Evolutionary conservation across 2,888 invertebrate species (phyloP), one percentile per base, ranked within the genome.

Genomic region (Linyphia triangularis): DNA sequence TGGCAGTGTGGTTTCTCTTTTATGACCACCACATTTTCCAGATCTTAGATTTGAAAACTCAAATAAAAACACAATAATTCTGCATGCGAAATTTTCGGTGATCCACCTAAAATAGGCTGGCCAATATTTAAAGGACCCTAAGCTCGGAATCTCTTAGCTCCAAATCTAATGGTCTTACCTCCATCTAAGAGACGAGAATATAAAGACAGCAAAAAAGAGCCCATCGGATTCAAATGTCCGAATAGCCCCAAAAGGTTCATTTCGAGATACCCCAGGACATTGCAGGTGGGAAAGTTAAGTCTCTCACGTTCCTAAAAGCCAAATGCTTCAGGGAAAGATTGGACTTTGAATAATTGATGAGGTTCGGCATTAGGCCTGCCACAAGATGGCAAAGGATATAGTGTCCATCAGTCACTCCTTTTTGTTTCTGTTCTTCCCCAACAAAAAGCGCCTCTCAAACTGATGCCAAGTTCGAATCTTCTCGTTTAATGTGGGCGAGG

Each of bases 311-410:
- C 63, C 79, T 65, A 30, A 78, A 72, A 51, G 77, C 33, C 65
- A 57, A 73, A 81, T 86, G 73, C 81, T 73, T 75, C 75, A 73
- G 81, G 81, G 67, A 81, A 57, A 88, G 81, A 88, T 88, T 88
- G 86, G 81, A 69, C 37, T 22, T 75, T 88, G 86, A 81, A 88
- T 88, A 81, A 88, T 82, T 88, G 86, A 88, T 88, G 69, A 75
- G 73, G 6, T n/a, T 43, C 6, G 28, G 75, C 75, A 88, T 88
- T 88, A 88, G 28, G 73, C 40, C 75, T 88, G 81, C 81, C 40
- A 57, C 59, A n/a, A 43, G 75, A 88, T 82, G 30, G 81, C 22
- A 81, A 65, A 33, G 43, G 40, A 88, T 40, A 72, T 28, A 59
- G 67, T 59, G 69, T 67, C 67, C 61, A 88, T 88, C 86, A 81